Evolutionary conservation across 2,797 vertebrate genomes (phyloP), one percentile per base, ranked within the genome.

Genomic region (Diplodus puntazzo): DNA sequence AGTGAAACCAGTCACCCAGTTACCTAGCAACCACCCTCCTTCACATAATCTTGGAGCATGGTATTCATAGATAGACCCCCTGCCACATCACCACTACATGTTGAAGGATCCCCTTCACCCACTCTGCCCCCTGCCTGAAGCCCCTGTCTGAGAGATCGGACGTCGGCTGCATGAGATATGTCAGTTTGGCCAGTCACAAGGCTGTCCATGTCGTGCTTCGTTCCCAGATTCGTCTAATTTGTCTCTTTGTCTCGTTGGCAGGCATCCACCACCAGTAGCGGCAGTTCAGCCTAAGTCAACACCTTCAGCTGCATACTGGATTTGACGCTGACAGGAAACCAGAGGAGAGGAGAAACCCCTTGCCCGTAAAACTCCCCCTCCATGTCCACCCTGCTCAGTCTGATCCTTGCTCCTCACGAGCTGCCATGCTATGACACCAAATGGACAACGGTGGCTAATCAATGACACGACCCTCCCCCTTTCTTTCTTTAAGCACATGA

Each of bases 231-330:
- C 42, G 3, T 78, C 23, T 83, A 14, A 58, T 73, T 88, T 39
- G 8, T 39, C 1, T 90, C 65, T 79, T 39, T 79, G 52, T 92
- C 57, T 94, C 6, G 1, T 91, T 86, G 11, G 43, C 92, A 96
- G 95, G 94, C 83, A 54, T 95, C 94, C 46, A 94, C 92, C 66
- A 94, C 82, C 90, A 95, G 92, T 88, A 95, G 95, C 80, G 90
- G 91, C 87, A 94, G 94, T 78, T 95, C 95, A 46, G 88, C 89
- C 8, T 95, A 83, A 95, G 79, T 62, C 79, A 86, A 11, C 14
- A 42, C 39, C 70, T 55, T 73, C 61, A 77, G 69, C 71, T 80
- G 83, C 2, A 7, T 70, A 54, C 45, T 67, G 69, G 59, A 84
- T 59, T 34, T 75, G 62, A 77, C 2, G 34, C 70, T 69, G 83